Evolutionary conservation across 35 echinoderm and acorn worm species (phyloP), one percentile per base, ranked within the genome.

Genomic region (Anneissia japonica): DNA sequence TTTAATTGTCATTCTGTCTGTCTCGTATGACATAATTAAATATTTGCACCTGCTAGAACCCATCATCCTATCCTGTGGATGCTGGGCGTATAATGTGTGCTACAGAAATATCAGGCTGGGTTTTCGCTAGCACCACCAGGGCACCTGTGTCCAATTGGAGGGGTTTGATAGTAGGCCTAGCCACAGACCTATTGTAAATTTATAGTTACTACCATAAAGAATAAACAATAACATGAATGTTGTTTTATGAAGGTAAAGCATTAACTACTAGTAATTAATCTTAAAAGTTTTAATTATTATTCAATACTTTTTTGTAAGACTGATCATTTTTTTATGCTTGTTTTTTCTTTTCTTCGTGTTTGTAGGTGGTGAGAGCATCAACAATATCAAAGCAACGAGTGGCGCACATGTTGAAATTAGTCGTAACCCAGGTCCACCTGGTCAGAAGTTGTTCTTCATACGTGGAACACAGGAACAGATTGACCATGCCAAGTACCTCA

Each of bases 341-440:
- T 14, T 45, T 45, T 45, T 45, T 45, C 14, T 45, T 81, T 26
- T 32, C 0, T 12, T 81, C 40, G 38, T 10, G 17, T 39, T 38
- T 5, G n/a, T 14, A 93, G 91, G 87, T 74, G 91, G 91, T 76
- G 91, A 88, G 5, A 93, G 82, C 7, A 93, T 93, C 31, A 84
- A 85, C 9, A 79, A 37, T 37, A 89, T 93, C 64, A 89, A 84
- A 76, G 82, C 77, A 14, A 34, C 55, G 32, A 85, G 87, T 34
- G 91, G 91, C 21, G 91, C 91, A 23, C 76, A 85, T n/a, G 87
- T 93, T n/a, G 91, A 93, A 56, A 77, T 93, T 55, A 93, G 75
- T 32, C 73, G 77, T 2, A 88, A 85, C 40, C 34, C 79, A 31
- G 83, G 87, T 0, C 91, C 87, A 31, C 75, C 77, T 14, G 91